phyloP scores from a whole-genome alignment of 2,888 invertebrate genomes.

The Cephus nigrinus region DNA sequence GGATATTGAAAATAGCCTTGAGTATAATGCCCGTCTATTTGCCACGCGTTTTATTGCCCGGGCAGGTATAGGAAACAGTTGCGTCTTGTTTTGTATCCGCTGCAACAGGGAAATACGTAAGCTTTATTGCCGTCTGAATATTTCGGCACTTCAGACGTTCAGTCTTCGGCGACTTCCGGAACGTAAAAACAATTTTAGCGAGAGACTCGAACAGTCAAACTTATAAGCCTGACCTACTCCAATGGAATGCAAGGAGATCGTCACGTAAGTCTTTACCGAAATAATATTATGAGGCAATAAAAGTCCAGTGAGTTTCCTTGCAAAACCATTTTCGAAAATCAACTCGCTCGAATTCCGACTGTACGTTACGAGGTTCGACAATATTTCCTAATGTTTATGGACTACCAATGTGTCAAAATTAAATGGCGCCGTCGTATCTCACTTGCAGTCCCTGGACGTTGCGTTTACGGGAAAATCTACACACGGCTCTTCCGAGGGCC shows the following conservation, averaged over 20 bases:
- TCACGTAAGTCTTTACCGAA: constrained; percentile 36
- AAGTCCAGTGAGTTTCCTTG: neutral
- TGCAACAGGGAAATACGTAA: neutral
- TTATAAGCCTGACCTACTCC: constrained; percentile 35
- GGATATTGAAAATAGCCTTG: constrained; percentile 7
- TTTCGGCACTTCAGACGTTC: neutral
- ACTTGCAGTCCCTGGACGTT: neutral
- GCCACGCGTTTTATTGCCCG: neutral
- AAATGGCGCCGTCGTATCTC: neutral
- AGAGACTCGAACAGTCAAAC: neutral
- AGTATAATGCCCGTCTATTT: neutral
- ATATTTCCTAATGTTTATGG: neutral
- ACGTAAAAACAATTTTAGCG: neutral
- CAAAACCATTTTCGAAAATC: neutral
- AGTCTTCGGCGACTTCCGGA: neutral
- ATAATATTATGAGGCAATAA: constrained; percentile 24
- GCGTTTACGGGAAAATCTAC: neutral
- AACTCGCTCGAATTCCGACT: neutral
- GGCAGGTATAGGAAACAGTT: neutral
- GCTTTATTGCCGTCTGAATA: neutral
- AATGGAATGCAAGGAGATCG: constrained; percentile 34
- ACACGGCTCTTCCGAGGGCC: neutral
- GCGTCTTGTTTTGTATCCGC: neutral
- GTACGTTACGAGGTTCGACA: neutral
- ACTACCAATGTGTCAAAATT: neutral